A percentile compares a stretch with the other conserved stretches of the same genome.
Evolutionary conservation across 2,113 vertebrate species (phyloP).

Genomic region (Melanostigma gelatinosum): DNA sequence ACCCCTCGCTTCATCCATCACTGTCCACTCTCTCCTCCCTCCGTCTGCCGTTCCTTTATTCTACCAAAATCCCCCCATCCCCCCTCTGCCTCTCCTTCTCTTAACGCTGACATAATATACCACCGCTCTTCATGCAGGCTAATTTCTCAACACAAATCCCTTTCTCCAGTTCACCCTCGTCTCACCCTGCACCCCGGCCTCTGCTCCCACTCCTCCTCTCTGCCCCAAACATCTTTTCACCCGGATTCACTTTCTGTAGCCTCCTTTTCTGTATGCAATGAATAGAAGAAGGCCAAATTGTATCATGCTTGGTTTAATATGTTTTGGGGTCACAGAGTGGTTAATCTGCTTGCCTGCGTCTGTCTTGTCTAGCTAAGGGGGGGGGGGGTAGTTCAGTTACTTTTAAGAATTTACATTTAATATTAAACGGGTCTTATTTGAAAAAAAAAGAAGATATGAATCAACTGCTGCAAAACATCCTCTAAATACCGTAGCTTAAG

Average conservation of each 20-base stretch:
- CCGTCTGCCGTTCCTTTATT: slow-evolving; percentile 74
- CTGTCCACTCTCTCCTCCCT: slow-evolving; percentile 76
- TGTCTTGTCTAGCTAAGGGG: slow-evolving; percentile 16
- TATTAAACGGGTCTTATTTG: not conserved
- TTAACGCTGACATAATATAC: slow-evolving; percentile 81
- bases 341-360: slow-evolving; percentile 52
- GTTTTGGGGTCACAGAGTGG: slow-evolving; percentile 49
- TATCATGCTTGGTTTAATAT: slow-evolving; percentile 71
- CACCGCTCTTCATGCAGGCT: slow-evolving; percentile 78
- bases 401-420: slow-evolving; percentile 15
- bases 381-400: slow-evolving; percentile 28
- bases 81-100: slow-evolving; percentile 56
- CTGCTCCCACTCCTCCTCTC: slow-evolving; percentile 24
- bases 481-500: not conserved
- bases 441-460: not conserved
- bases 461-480: not conserved
- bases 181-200: slow-evolving; percentile 22
- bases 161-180: slow-evolving; percentile 70
- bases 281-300: slow-evolving; percentile 70
- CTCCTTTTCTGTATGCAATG: slow-evolving; percentile 61
- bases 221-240: slow-evolving; percentile 55
- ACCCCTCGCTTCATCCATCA: slow-evolving; percentile 77
- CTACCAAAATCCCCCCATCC: slow-evolving; percentile 45
- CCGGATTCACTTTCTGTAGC: slow-evolving; percentile 31
- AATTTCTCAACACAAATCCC: slow-evolving; percentile 78